phyloP scores from a whole-genome alignment of 1,140 invertebrate genomes.

The Diploscapter pachys region DNA sequence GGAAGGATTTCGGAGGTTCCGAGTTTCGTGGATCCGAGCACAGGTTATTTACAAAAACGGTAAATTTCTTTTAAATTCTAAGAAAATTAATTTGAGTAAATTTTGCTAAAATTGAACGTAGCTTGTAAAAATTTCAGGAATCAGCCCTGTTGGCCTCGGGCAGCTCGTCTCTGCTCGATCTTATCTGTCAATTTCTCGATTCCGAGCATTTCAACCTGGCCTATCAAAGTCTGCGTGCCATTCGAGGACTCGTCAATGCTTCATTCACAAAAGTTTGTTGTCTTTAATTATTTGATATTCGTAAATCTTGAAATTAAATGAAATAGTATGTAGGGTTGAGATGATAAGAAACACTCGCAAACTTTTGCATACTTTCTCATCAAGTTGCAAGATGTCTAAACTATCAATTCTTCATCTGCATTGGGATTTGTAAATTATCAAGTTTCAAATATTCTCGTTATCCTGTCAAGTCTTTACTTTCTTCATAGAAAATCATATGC shows the following conservation, averaged over 20 bases:
- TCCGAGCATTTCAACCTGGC: background rate
- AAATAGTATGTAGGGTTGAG: background rate
- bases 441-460: too few relatives aligned
- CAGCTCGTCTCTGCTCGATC: slow-evolving; percentile 2
- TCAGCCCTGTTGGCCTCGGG: slow-evolving; percentile 3
- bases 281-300: background rate
- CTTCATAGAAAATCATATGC: too few relatives aligned
- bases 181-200: slow-evolving; percentile 3
- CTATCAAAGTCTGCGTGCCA: background rate
- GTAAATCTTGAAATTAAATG: background rate
- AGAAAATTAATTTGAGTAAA: slow-evolving; percentile 5
- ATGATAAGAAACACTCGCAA: background rate
- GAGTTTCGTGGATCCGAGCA: too few relatives aligned
- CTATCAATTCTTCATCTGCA: background rate
- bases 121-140: slow-evolving; percentile 7
- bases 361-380: background rate
- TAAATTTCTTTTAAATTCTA: too few relatives aligned
- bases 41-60: too few relatives aligned
- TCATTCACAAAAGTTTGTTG: slow-evolving; percentile 8
- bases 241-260: background rate
- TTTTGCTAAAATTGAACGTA: background rate
- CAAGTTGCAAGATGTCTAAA: background rate
- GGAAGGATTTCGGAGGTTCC: too few relatives aligned
- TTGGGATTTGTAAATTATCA: background rate
- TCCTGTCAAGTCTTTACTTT: too few relatives aligned